Conservation (phyloP, 1,140 invertebrate species). For the Ceratina australensis region DNA sequence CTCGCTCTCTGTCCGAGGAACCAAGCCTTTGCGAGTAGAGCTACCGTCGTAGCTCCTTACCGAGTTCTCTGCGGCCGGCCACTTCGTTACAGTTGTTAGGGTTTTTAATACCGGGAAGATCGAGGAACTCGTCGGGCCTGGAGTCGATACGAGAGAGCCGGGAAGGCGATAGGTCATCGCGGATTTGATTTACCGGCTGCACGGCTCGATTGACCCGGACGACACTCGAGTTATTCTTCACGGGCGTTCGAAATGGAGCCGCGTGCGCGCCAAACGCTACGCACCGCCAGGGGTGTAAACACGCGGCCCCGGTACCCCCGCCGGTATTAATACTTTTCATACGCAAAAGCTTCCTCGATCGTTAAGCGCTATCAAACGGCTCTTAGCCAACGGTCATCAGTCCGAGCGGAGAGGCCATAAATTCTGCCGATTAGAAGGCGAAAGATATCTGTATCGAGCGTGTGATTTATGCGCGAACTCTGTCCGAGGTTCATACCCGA, state of each 20-base stretch:
- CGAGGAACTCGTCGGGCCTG: too few relatives aligned
- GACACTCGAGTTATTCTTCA: slow-evolving; percentile 49
- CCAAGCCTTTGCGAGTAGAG: slow-evolving; percentile 46
- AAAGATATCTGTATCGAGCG: slow-evolving; percentile 10
- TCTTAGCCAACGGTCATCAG: background rate
- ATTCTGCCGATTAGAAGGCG: slow-evolving; percentile 10
- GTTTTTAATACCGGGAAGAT: too few relatives aligned
- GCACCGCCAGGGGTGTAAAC: slow-evolving; percentile 27
- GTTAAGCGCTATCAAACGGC: background rate
- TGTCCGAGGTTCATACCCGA: background rate
- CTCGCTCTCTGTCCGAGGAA: slow-evolving; percentile 28
- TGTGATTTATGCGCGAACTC: slow-evolving; percentile 7
- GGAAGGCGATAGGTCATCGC: slow-evolving; percentile 8
- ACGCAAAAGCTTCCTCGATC: background rate
- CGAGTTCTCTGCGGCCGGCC: background rate
- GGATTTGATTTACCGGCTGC: slow-evolving; percentile 49
- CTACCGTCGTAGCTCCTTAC: slow-evolving; percentile 47
- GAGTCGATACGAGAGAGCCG: too few relatives aligned
- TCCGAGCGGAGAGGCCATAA: background rate
- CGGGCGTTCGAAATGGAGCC: slow-evolving; percentile 53
- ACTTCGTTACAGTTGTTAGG: slow-evolving; percentile 9
- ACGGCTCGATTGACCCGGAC: slow-evolving; percentile 45
- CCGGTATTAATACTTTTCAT: too few relatives aligned
- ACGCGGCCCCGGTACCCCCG: background rate
- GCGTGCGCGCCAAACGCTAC: slow-evolving; percentile 52